These are phyloP conservation scores for Ophiothrix spiculata DNA, from an alignment of 35 echinoderm and acorn worm genomes.

Conservation along the genomic window DNA sequence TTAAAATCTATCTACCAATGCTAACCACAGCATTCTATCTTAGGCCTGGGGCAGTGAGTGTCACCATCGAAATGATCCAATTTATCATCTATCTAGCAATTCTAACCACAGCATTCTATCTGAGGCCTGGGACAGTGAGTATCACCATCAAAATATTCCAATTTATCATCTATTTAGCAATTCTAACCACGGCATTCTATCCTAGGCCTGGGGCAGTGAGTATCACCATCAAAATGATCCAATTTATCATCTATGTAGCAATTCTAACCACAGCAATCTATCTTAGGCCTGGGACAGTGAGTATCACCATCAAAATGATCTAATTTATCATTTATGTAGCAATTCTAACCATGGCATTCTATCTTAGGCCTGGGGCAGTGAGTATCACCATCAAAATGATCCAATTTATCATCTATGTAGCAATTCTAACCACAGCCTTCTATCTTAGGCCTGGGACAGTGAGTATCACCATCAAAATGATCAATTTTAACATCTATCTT, in stretches of 20 bases:
- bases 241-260: too few species aligned
- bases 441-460: slow-evolving; percentile 87
- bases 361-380: slow-evolving; percentile 77
- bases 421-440: slow-evolving; percentile 57
- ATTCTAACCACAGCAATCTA: slow-evolving; percentile 70
- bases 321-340: not conserved
- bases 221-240: too few species aligned
- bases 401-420: too few species aligned
- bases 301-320: not conserved
- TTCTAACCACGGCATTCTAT: slow-evolving; percentile 72
- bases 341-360: not conserved
- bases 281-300: slow-evolving; percentile 53
- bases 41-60: not conserved
- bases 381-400: too few species aligned
- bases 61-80: too few species aligned
- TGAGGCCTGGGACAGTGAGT: slow-evolving; percentile 77
- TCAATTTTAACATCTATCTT: slow-evolving; percentile 17
- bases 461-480: slow-evolving; percentile 11
- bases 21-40: not conserved
- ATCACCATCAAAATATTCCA: too few species aligned
- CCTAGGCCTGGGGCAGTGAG: slow-evolving; percentile 47
- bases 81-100: slow-evolving; percentile 66
- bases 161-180: slow-evolving; percentile 64
- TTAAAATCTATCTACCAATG: not conserved
- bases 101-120: slow-evolving; percentile 69